Evolutionary conservation across 2,797 vertebrate genomes (phyloP), one percentile per base, ranked within the genome.

Genomic region (Enteromius afrohamiltoni): DNA sequence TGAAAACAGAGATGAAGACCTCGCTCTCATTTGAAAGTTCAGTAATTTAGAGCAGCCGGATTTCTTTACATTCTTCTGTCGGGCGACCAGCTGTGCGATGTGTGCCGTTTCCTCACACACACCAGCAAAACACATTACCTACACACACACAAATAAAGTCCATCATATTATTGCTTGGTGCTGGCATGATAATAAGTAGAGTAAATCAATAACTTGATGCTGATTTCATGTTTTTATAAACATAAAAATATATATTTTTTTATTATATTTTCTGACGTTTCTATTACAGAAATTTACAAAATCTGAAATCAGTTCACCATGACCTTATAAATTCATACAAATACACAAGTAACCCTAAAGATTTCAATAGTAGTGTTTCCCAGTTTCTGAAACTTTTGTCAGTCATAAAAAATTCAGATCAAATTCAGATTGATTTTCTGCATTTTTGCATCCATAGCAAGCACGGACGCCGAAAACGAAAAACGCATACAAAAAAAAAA

Each of bases 81-180:
- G 93, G 45, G 97, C 95, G 80, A 99, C 96, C 77, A 98, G 91
- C 86, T 97, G 95, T 77, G 97, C 96, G 17, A 98, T 95, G 85
- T 95, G 93, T 55, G 93, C 93, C 0, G 97, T 98, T 86, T 97
- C 96, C 62, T 91, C 82, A 87, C 95, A 96, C 40, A 94, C 92
- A 23, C 93, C 91, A 7, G 96, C 97, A 83, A 96, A 94, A 91
- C 97, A 98, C 69, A 86, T 85, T 13, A 94, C 0, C 95, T 95
- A 68, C 45, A 89, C 62, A 85, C 62, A 75, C 0, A 58, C 3
- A 55, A 51, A 82, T 53, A 88, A 40, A 70, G 7, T 17, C 47
- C 5, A 9, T 42, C n/a, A 29, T n/a, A 82, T 47, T 47, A 19
- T 17, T 42, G 9, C 7, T 51, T 68, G 19, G 8, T 51, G 65